phyloP scores from a whole-genome alignment of 2,113 vertebrate genomes.

The Campylorhamphus procurvoides region DNA sequence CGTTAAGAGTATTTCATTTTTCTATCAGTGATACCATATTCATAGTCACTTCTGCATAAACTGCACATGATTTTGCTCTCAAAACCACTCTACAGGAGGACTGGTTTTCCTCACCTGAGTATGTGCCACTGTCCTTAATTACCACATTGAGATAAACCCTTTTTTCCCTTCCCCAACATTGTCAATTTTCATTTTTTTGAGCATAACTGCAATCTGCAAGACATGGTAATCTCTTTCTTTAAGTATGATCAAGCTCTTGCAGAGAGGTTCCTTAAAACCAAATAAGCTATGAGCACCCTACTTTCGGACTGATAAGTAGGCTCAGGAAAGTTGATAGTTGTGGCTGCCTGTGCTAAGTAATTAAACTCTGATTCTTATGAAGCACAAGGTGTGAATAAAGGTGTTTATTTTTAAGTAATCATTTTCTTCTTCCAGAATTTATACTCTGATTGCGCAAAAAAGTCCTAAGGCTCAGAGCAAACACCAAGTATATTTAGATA shows the following conservation, averaged over 20 bases:
- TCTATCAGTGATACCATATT: background rate
- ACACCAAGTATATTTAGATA: background rate
- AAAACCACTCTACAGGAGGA: background rate
- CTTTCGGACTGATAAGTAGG: background rate
- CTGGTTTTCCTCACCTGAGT: background rate
- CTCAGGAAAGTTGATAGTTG: background rate
- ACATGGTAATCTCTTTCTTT: background rate
- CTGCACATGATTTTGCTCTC: background rate
- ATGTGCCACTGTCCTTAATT: background rate
- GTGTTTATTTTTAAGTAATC: background rate
- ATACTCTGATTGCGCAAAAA: background rate
- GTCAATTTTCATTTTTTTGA: background rate
- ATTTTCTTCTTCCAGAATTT: background rate
- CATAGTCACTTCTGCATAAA: background rate
- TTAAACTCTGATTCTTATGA: background rate
- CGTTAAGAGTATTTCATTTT: background rate
- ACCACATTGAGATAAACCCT: background rate
- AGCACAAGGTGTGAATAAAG: background rate
- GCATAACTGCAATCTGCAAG: background rate
- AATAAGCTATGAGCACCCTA: background rate
- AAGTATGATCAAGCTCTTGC: background rate
- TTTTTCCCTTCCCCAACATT: background rate
- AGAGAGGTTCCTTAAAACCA: background rate
- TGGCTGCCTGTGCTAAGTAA: background rate
- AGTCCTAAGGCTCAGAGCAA: background rate